These are phyloP conservation scores for Peribatodes rhomboidaria DNA, from an alignment of 2,888 invertebrate genomes.

Conservation along the genomic window DNA sequence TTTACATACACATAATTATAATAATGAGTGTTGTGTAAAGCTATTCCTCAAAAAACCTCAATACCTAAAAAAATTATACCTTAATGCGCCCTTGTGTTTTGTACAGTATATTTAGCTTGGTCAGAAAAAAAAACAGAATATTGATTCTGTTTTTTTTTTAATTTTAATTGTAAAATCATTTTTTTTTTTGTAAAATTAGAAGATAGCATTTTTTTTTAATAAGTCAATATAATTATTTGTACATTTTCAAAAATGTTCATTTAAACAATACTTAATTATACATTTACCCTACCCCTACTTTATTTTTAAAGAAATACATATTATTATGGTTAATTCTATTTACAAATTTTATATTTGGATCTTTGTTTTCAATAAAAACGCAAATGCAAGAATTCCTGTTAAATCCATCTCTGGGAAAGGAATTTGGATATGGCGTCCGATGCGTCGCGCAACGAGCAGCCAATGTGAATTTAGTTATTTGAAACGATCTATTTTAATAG, in stretches of 20 bases:
- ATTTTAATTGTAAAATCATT: neutral
- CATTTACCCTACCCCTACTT: no score
- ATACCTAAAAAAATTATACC: neutral
- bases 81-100: neutral
- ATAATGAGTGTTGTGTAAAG: no score
- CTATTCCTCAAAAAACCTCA: no score
- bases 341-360: neutral
- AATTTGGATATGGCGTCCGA: constrained; percentile 83
- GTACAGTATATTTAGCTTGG: neutral
- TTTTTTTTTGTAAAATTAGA: no score
- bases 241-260: neutral
- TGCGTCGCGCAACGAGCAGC: constrained; percentile 74
- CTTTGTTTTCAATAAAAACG: neutral
- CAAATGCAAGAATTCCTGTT: neutral
- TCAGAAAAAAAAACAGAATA: neutral
- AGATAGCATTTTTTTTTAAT: neutral
- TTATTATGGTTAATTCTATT: no score
- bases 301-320: no score
- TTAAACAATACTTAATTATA: neutral
- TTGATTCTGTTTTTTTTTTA: neutral
- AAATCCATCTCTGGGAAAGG: constrained; percentile 72
- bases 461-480: constrained; percentile 70
- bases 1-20: no score
- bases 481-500: constrained; percentile 51
- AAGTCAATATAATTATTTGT: neutral